These are phyloP conservation scores for Eristalis intricaria DNA, from an alignment of 2,888 invertebrate genomes.

Conservation along the genomic window DNA sequence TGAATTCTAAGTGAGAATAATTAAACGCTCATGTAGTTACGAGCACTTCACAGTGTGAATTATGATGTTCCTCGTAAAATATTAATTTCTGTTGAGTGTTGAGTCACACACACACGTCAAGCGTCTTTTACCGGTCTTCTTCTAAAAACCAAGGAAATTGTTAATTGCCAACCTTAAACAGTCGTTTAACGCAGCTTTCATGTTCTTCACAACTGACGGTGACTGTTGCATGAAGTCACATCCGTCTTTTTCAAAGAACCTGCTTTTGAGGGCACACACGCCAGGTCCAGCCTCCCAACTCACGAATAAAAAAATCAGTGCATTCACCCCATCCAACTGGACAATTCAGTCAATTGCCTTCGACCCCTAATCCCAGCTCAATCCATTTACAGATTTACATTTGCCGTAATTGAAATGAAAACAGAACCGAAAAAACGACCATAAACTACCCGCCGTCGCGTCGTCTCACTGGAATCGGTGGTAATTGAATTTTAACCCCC, in stretches of 20 bases:
- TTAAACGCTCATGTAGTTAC: not conserved
- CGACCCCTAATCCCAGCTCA: not conserved
- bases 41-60: not conserved
- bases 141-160: not conserved
- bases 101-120: not conserved
- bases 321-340: not conserved
- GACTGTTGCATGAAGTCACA: not conserved
- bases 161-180: not conserved
- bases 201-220: not conserved
- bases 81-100: not conserved
- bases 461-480: not conserved
- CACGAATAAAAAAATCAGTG: not conserved
- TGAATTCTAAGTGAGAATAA: not conserved
- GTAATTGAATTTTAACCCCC: slow-evolving; percentile 49
- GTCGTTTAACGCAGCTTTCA: not conserved
- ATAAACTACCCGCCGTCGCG: not conserved
- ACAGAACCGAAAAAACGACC: not conserved
- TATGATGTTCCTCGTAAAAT: not conserved
- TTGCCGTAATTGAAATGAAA: slow-evolving; percentile 6
- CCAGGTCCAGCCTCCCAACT: not conserved
- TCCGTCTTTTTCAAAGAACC: not conserved
- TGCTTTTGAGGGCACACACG: too few relatives aligned
- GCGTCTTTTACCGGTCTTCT: not conserved
- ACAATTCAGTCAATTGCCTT: not conserved
- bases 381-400: not conserved